Evolutionary conservation across 2,888 invertebrate genomes (phyloP), one percentile per base, ranked within the genome.

Genomic region (Rhamphomyia laevipes): DNA sequence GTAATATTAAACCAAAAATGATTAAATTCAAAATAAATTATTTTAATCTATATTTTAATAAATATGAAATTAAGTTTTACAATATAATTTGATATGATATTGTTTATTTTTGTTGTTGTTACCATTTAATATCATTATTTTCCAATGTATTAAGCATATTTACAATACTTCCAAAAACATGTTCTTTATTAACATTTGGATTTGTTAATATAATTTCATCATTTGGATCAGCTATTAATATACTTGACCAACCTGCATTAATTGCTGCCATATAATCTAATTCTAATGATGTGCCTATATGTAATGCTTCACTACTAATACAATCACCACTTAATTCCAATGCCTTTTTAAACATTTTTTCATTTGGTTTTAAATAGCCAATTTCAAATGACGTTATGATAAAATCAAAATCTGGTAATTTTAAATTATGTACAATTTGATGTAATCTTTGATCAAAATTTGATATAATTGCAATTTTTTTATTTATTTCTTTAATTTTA

Each of bases 391-490:
- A 92, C 2, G 84, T 80, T 10, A 91, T 53, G 42, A 92, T 73
- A 70, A 93, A 93, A 55, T 85, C 76, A 67, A 93, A 91, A 62
- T 59, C 55, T 21, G 41, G 41, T 16, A 41, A 41, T 18, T 41
- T 21, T 13, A 41, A 17, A 18, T 21, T 13, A 4, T 67, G 54
- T 18, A 94, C 73, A 53, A 92, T 78, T n/a, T 73, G 70, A 45
- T 77, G 72, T 3, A 94, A 71, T 31, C 92, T 75, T 18, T 88
- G 84, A 71, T 94, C 94, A 68, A 84, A 90, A 70, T 95, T 95
- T 1, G 93, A 93, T 56, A 94, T 82, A 0, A 91, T 77, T 3
- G 92, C 94, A 33, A 91, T 58, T 27, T 51, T 56, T 49, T 69
- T 68, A 17, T 59, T 60, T 4, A 56, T 47, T 5, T 56, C 30